A percentile compares a stretch with the other conserved stretches of the same genome.
These are phyloP conservation scores for Lymantria dispar DNA, from an alignment of 2,888 invertebrate genomes.

Conservation along the genomic window DNA sequence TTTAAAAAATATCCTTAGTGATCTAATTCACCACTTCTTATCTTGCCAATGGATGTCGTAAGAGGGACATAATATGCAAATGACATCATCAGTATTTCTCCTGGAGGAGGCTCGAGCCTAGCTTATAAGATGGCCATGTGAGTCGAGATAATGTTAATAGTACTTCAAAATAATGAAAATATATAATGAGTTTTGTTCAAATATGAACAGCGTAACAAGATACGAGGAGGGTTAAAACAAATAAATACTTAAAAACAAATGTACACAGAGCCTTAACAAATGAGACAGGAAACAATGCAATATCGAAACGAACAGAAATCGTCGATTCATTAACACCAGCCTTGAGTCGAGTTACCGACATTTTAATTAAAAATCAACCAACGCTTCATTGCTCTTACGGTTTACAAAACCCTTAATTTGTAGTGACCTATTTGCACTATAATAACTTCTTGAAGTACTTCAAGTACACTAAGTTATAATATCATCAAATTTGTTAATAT, in stretches of 20 bases:
- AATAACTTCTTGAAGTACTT: constrained; percentile 20
- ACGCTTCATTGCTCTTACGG: constrained; percentile 64
- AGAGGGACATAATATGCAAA: too few relatives aligned
- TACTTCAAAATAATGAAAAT: too few relatives aligned
- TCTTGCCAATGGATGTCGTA: too few relatives aligned
- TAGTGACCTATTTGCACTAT: constrained; percentile 28
- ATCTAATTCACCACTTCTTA: too few relatives aligned
- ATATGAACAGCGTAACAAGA: constrained; percentile 4
- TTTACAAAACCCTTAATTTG: constrained; percentile 72
- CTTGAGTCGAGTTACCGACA: constrained; percentile 64
- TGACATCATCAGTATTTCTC: too few relatives aligned
- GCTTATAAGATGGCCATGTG: too few relatives aligned
- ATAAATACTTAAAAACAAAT: constrained; percentile 15
- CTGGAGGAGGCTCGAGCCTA: too few relatives aligned
- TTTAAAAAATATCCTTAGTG: too few relatives aligned
- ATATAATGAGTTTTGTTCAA: neutral
- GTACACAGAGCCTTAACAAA: constrained; percentile 38
- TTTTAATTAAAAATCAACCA: constrained; percentile 75
- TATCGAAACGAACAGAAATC: constrained; percentile 62
- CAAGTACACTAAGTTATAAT: constrained; percentile 4
- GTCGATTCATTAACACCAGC: constrained; percentile 67
- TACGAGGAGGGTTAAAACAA: neutral
- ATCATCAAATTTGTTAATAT: constrained; percentile 3
- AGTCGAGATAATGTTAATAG: too few relatives aligned
- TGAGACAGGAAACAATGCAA: constrained; percentile 47